Conservation (phyloP, 2,888 invertebrate genomes). For the Habroteleia sp. region DNA sequence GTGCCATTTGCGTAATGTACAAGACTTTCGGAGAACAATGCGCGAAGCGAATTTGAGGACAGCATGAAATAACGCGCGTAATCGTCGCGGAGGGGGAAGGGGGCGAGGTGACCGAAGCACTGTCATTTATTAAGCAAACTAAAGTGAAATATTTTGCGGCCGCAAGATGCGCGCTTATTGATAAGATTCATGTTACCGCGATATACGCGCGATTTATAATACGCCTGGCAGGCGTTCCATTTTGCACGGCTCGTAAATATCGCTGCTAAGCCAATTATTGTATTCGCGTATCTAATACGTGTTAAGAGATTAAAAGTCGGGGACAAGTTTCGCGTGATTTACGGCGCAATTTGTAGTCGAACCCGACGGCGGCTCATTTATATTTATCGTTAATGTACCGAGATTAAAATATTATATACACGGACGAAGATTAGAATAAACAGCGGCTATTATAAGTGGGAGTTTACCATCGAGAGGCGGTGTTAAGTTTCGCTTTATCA, state of each 20-base stretch:
- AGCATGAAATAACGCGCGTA: constrained; percentile 57
- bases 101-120: background rate
- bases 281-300: constrained; percentile 56
- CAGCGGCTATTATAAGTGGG: constrained; percentile 22
- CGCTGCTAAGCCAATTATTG: constrained; percentile 57
- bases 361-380: constrained; percentile 35
- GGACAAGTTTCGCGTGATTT: constrained; percentile 60
- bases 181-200: constrained; percentile 53
- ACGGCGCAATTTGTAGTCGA: constrained; percentile 48
- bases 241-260: constrained; percentile 53
- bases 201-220: constrained; percentile 56
- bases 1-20: constrained; percentile 26
- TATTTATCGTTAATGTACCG: constrained; percentile 52
- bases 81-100: constrained; percentile 11
- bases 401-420: constrained; percentile 50
- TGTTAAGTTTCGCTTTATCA: constrained; percentile 10
- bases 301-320: constrained; percentile 61
- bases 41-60: constrained; percentile 40
- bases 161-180: constrained; percentile 50
- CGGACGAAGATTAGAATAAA: constrained; percentile 43
- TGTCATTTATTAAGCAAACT: constrained; percentile 53
- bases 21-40: constrained; percentile 37
- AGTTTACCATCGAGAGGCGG: background rate
- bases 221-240: constrained; percentile 57
- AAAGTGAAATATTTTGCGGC: constrained; percentile 51